Evolutionary conservation across 2,797 vertebrate genomes (phyloP).

Genomic region (Anabas testudineus): DNA sequence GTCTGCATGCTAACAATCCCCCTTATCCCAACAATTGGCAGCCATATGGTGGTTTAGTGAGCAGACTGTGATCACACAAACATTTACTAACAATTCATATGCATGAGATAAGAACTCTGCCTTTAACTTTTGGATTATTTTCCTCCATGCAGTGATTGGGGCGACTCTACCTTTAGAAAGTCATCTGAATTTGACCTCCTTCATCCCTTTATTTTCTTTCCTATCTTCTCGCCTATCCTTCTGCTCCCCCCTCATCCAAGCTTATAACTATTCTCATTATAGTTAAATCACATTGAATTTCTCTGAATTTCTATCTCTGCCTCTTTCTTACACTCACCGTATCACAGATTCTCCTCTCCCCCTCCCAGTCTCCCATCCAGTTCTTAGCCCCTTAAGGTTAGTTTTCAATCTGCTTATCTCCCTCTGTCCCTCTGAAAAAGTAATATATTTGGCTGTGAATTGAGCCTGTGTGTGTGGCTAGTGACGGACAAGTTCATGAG

Average conservation of each 20-base stretch:
- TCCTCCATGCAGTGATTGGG: neutral
- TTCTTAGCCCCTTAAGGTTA: conserved; percentile 6
- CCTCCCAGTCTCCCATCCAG: neutral
- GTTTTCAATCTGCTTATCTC: conserved; percentile 43
- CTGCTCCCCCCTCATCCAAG: conserved; percentile 3
- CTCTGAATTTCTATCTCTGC: conserved; percentile 7
- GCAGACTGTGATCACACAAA: neutral
- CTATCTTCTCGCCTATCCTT: neutral
- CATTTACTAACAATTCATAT: neutral
- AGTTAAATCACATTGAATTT: conserved; percentile 33
- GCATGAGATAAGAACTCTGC: neutral
- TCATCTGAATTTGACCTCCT: neutral
- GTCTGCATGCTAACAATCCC: too few species aligned
- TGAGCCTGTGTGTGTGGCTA: conserved; percentile 21
- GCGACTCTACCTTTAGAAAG: neutral
- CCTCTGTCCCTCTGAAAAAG: conserved; percentile 28
- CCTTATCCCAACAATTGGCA: too few species aligned
- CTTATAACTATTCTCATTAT: conserved; percentile 39
- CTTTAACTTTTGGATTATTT: neutral
- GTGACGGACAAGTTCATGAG: conserved; percentile 34
- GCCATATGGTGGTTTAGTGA: too few species aligned
- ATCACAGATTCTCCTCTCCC: neutral
- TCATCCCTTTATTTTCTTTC: neutral
- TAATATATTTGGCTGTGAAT: conserved; percentile 42
- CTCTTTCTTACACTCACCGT: neutral